phyloP scores from a whole-genome alignment of 2,888 invertebrate species.

The Dendrolimus pini region DNA sequence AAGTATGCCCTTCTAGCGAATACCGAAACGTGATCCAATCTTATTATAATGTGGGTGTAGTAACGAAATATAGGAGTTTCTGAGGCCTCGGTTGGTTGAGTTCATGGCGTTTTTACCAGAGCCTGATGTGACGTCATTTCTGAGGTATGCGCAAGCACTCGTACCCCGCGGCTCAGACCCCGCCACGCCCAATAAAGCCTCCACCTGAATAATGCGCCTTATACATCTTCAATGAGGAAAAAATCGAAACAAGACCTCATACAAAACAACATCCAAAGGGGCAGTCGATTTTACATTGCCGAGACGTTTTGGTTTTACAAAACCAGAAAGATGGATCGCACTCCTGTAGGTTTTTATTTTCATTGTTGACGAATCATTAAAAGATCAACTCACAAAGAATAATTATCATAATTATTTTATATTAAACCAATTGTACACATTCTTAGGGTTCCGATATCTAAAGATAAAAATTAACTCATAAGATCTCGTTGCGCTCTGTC shows the following conservation, averaged over 20 bases:
- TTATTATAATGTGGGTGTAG: slow-evolving; percentile 37
- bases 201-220: slow-evolving; percentile 62
- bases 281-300: slow-evolving; percentile 59
- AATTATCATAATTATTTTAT: not conserved
- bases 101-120: slow-evolving; percentile 63
- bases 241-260: slow-evolving; percentile 47
- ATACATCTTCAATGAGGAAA: slow-evolving; percentile 65
- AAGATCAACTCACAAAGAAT: not conserved
- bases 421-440: no score
- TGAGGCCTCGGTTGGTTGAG: slow-evolving; percentile 61
- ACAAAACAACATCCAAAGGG: slow-evolving; percentile 37
- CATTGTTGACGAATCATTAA: slow-evolving; percentile 15
- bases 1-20: slow-evolving; percentile 19
- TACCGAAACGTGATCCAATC: slow-evolving; percentile 33
- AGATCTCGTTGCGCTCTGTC: no score
- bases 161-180: slow-evolving; percentile 19
- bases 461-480: no score
- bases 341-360: slow-evolving; percentile 36
- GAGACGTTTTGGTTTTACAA: slow-evolving; percentile 48
- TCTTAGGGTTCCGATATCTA: no score
- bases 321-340: slow-evolving; percentile 44
- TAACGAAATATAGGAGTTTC: slow-evolving; percentile 42
- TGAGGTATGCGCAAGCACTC: slow-evolving; percentile 64
- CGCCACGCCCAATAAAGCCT: slow-evolving; percentile 47
- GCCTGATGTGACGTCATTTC: slow-evolving; percentile 63